Base-by-base conservation (phyloP, 1,140 invertebrate species). In the Saxidomus purpurata region DNA sequence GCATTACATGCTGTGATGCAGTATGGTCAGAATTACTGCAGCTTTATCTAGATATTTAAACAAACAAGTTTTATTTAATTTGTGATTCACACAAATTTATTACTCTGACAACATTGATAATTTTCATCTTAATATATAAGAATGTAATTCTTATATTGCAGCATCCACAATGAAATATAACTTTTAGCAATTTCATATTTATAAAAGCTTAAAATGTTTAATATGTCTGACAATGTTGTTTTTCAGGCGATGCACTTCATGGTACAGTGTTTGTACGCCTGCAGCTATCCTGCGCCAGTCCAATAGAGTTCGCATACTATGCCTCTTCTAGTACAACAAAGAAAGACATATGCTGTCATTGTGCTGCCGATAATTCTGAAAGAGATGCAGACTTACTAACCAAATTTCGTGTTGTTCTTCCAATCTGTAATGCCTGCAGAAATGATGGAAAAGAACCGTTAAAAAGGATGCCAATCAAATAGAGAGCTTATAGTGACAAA, bases 241-340 rank as follows among this genome's bases (percentile, higher is more conserved):
- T 84, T 84, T 31, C n/a, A 84, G 81, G 81, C 8, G 81, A 84
- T 52, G 11, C 8, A 8, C 22, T 84, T 17, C 81, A 84, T 47
- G 81, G 61, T 0, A 36, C 0, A 15, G 81, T 84, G 15, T 84
- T 84, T 84, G 81, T 84, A 28, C n/a, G 81, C 0, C 55, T 84
- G 34, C 81, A 84, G 61, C 3, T 84, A 40, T 43, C 59, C 17
- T 84, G 81, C 36, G 1, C 19, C 15, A 3, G 36, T 11, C 81
- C 36, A 11, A 38, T 84, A 3, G 81, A 84, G 36, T 9, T 40
- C 28, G n/a, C 81, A 1, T 84, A 67, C 36, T 84, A 84, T 49
- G 52, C 79, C 6, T 34, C 34, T 8, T 34, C 34, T 8, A 31
- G 69, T 31, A 17, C 69, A 1, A 19, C 36, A n/a, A 9, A n/a